These are phyloP conservation scores for Crambe crambe DNA, from an alignment of 37 sponge, comb jelly and placozoan species.

Conservation along the genomic window DNA sequence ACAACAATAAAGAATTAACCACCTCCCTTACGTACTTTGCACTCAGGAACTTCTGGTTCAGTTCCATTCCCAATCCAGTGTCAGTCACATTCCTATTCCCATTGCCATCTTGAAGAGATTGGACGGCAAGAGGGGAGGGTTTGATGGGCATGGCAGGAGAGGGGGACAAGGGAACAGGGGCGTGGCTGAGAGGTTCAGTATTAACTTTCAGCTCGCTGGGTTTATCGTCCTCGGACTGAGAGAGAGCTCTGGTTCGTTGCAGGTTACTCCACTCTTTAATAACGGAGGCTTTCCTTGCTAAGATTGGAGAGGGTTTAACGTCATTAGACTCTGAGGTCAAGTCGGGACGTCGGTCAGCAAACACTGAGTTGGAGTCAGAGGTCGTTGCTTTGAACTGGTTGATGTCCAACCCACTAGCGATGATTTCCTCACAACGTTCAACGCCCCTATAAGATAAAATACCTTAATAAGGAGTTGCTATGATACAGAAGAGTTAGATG, in stretches of 20 bases:
- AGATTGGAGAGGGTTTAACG: conserved; percentile 1
- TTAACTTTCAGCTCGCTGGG: not conserved
- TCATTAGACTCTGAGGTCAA: not conserved
- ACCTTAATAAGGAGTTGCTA: not conserved
- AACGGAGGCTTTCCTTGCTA: conserved; percentile 11
- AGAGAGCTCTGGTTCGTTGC: conserved; percentile 16
- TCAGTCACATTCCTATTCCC: not conserved
- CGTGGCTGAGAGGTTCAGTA: not conserved
- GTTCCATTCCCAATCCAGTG: not conserved
- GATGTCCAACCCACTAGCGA: conserved; percentile 24
- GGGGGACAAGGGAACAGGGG: not conserved
- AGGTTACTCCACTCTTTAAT: conserved; percentile 23
- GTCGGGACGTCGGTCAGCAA: not conserved
- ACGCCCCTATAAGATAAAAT: conserved; percentile 4
- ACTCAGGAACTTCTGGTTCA: conserved; percentile 1
- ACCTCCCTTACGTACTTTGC: not conserved
- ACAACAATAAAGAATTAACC: not conserved
- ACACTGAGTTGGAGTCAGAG: not conserved
- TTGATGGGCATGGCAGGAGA: not conserved
- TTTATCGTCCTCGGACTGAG: conserved; percentile 5
- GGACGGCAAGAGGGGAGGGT: not conserved
- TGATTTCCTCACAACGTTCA: conserved; percentile 10
- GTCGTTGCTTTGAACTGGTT: not conserved
- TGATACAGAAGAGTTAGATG: not conserved
- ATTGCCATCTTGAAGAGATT: not conserved